These are phyloP conservation scores for Pachydiplax longipennis DNA, from an alignment of 2,888 invertebrate genomes.

Conservation along the genomic window DNA sequence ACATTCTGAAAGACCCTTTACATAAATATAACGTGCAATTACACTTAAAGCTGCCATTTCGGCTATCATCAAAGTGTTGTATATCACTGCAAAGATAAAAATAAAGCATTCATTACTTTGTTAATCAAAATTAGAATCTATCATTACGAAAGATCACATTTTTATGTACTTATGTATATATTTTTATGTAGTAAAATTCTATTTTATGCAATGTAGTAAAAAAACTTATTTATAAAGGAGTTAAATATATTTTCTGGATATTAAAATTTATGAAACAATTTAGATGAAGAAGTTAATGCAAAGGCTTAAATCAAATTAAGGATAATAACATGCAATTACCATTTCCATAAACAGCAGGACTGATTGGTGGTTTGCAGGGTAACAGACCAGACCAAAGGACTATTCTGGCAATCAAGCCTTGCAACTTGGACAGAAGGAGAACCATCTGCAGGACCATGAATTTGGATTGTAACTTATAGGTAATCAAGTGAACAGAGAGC, in stretches of 20 bases:
- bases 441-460: slow-evolving; percentile 71
- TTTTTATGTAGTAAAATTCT: too few species aligned
- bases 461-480: slow-evolving; percentile 61
- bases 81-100: slow-evolving; percentile 67
- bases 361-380: slow-evolving; percentile 71
- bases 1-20: not conserved
- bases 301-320: not conserved
- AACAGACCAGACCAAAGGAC: slow-evolving; percentile 65
- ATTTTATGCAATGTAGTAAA: not conserved
- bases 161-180: too few species aligned
- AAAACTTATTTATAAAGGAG: not conserved
- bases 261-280: not conserved
- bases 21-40: slow-evolving; percentile 69
- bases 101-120: slow-evolving; percentile 46
- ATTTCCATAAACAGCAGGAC: slow-evolving; percentile 71
- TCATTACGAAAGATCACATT: not conserved
- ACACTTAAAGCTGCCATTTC: slow-evolving; percentile 74
- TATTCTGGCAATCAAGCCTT: slow-evolving; percentile 66
- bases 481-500: slow-evolving; percentile 60
- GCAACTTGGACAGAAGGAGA: slow-evolving; percentile 72
- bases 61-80: slow-evolving; percentile 70
- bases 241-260: not conserved
- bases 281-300: too few species aligned
- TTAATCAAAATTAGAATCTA: not conserved
- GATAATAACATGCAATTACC: slow-evolving; percentile 62